Base-by-base conservation (phyloP, 2,113 vertebrate species). In the Aphelocoma coerulescens region DNA sequence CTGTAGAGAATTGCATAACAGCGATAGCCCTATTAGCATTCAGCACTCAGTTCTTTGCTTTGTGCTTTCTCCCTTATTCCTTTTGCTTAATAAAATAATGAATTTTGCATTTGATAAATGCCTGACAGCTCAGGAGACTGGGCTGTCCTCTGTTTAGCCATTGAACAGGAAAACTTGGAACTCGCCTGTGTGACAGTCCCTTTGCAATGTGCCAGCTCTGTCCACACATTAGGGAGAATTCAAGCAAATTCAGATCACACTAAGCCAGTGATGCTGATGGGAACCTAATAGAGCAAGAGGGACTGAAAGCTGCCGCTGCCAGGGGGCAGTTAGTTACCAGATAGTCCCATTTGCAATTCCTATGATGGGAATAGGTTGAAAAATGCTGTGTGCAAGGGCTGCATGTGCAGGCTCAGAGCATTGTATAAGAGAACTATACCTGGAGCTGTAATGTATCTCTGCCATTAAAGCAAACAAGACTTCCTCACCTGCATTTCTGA, bases 1-100 rank as follows among this genome's bases (percentile, higher is more conserved):
- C 85, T 69, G 63, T 83, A 66, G 73, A 86, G 85, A 94, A 89
- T 71, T 93, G 51, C 51, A 26, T 90, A 95, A 88, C 68, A 74
- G 75, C 67, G 85, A 49, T 30, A 74, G 71, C 27, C 35, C 51
- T 43, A 80, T 94, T 93, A 94, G 48, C 55, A 94, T 96, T 96
- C 90, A 91, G 63, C 33, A 43, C 43, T 83, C 67, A 28, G 13
- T 16, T 95, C 72, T 93, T 88, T 76, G 46, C 78, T 93, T 85
- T 80, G 49, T 88, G 33, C 32, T 85, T 92, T 91, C 35, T 87
- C 27, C 57, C 30, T 77, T 66, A 43, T 11, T 92, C 39, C 16
- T 95, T 91, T 81, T 63, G 16, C 85, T 89, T 92, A 93, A 91
- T 65, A 92, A 72, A 94, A 93, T n/a, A 84, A 93, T 33, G 32